Percentiles rank a stretch among this genome's conserved stretches.
phyloP scores from a whole-genome alignment of 2,888 invertebrate species.

The Polydrusus cervinus region DNA sequence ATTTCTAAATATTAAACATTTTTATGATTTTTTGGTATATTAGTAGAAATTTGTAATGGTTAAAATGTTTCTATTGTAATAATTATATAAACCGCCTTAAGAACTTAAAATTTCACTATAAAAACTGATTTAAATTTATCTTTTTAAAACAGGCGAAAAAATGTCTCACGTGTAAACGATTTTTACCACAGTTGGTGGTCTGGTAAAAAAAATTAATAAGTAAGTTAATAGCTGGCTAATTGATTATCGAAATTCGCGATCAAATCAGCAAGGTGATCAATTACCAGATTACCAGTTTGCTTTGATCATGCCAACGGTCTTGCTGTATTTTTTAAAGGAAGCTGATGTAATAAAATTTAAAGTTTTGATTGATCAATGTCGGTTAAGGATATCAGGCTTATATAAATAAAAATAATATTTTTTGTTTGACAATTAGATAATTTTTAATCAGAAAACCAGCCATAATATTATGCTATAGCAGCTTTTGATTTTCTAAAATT shows the following conservation, averaged over 20 bases:
- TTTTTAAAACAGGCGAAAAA: background rate
- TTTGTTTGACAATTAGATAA: too few relatives aligned
- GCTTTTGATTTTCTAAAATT: too few relatives aligned
- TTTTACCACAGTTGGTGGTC: slow-evolving; percentile 37
- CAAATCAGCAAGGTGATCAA: slow-evolving; percentile 41
- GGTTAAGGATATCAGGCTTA: background rate
- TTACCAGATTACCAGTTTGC: slow-evolving; percentile 24
- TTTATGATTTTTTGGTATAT: too few relatives aligned
- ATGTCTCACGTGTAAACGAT: slow-evolving; percentile 16
- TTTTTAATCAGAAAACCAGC: too few relatives aligned
- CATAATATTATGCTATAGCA: too few relatives aligned
- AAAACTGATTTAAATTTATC: background rate
- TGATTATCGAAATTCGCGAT: slow-evolving; percentile 38
- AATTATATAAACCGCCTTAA: too few relatives aligned
- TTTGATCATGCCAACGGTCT: slow-evolving; percentile 16
- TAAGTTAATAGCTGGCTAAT: slow-evolving; percentile 33
- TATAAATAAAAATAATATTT: background rate
- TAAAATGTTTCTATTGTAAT: too few relatives aligned
- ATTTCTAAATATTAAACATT: too few relatives aligned
- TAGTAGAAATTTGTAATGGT: too few relatives aligned
- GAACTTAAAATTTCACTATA: too few relatives aligned
- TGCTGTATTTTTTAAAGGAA: slow-evolving; percentile 9
- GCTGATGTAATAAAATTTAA: slow-evolving; percentile 1
- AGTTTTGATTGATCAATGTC: background rate
- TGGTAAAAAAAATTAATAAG: slow-evolving; percentile 23